Evolutionary conservation across 1,140 invertebrate species (phyloP).

Genomic region (Camponotus vicinus): DNA sequence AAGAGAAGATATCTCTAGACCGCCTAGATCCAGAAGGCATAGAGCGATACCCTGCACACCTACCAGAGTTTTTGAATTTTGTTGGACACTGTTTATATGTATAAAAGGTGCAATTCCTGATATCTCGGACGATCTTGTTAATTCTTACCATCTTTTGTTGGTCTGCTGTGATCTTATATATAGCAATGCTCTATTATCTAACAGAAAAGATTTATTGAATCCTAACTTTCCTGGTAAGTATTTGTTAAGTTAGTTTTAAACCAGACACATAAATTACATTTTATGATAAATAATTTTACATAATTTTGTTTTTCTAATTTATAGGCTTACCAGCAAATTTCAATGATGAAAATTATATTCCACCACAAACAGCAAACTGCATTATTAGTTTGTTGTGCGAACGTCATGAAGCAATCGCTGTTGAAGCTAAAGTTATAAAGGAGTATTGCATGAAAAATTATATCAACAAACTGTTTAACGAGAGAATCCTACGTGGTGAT

Average conservation of each 20-base stretch:
- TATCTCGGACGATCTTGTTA: constrained; percentile 96
- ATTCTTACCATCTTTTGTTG: constrained; percentile 96
- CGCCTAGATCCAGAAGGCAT: constrained; percentile 88
- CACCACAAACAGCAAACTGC: constrained; percentile 90
- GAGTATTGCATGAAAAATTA: constrained; percentile 95
- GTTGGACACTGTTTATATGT: constrained; percentile 97
- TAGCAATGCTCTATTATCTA: constrained; percentile 93
- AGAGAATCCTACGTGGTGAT: constrained; percentile 90
- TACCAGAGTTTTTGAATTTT: constrained; percentile 95
- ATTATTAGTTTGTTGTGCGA: constrained; percentile 95
- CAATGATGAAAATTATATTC: constrained; percentile 88
- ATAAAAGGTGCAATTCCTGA: constrained; percentile 95
- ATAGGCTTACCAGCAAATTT: constrained; percentile 81
- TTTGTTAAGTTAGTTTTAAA: neutral
- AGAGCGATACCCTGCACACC: constrained; percentile 92
- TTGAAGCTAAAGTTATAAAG: constrained; percentile 96
- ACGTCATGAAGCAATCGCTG: constrained; percentile 91
- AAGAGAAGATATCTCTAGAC: constrained; percentile 87
- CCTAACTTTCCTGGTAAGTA: constrained; percentile 92
- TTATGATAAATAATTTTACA: neutral
- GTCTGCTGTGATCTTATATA: constrained; percentile 97
- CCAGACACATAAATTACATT: neutral
- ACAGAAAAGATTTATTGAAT: constrained; percentile 95
- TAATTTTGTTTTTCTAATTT: constrained; percentile 55
- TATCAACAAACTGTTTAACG: constrained; percentile 93